Evolutionary conservation across 2,113 vertebrate species (phyloP).

Genomic region (Zingel zingel): DNA sequence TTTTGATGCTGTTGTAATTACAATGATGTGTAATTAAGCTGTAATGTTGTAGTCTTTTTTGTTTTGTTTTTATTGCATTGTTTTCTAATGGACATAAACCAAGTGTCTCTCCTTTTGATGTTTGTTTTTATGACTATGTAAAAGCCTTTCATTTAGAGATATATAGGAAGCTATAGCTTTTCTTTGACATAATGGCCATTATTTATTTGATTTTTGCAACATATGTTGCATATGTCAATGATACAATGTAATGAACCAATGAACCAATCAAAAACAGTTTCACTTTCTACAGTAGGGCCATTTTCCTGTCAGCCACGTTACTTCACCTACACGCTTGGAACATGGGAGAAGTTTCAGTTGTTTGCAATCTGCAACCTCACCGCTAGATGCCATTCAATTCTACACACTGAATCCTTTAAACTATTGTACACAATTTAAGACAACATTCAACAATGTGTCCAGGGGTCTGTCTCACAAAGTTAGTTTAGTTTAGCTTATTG

Average conservation of each 20-base stretch:
- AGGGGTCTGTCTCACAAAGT: neutral
- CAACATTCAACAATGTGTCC: neutral
- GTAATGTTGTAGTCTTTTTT: neutral
- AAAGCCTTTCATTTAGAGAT: neutral
- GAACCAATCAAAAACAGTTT: neutral
- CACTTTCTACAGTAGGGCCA: too few relatives aligned
- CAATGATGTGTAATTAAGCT: constrained; percentile 18
- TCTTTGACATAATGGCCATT: neutral
- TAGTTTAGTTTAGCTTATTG: neutral
- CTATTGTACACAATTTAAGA: neutral
- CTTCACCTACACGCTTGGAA: too few relatives aligned
- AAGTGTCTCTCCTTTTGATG: neutral
- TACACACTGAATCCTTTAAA: too few relatives aligned
- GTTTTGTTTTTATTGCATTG: neutral
- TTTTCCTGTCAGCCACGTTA: too few relatives aligned
- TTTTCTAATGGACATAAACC: neutral
- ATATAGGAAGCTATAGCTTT: neutral
- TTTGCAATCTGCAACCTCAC: too few relatives aligned
- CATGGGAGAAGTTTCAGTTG: too few relatives aligned
- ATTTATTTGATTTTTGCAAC: neutral
- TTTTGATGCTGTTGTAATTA: neutral
- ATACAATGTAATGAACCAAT: constrained; percentile 3
- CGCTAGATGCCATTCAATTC: too few relatives aligned
- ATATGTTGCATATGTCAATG: neutral
- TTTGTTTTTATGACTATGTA: constrained; percentile 9